Evolutionary conservation across 1,140 invertebrate genomes (phyloP).

Genomic region (Aphelenchoides avenae): DNA sequence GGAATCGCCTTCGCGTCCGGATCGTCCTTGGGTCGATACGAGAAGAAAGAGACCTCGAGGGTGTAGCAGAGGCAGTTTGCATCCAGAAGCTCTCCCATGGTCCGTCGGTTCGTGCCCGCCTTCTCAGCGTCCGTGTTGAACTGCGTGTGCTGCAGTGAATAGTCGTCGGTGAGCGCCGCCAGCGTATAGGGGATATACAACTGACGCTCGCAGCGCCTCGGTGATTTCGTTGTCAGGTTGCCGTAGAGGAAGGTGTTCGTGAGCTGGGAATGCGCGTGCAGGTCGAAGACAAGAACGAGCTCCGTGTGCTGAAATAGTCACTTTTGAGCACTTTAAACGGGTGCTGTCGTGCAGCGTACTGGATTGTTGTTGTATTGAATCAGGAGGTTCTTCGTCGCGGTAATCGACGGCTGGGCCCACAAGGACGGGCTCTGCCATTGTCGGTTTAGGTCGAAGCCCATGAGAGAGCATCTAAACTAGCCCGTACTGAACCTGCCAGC

Average conservation of each 20-base stretch:
- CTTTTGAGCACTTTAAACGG: neutral
- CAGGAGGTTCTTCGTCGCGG: slow-evolving; percentile 74
- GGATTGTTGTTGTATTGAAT: slow-evolving; percentile 65
- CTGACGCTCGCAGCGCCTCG: slow-evolving; percentile 78
- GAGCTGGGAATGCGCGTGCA: slow-evolving; percentile 83
- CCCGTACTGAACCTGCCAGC: neutral
- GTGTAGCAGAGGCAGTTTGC: slow-evolving; percentile 47
- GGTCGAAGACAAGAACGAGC: slow-evolving; percentile 62
- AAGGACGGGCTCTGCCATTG: slow-evolving; percentile 81
- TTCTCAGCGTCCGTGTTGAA: slow-evolving; percentile 82
- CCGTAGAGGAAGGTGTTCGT: slow-evolving; percentile 91
- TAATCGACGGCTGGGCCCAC: slow-evolving; percentile 81
- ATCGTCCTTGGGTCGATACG: slow-evolving; percentile 44
- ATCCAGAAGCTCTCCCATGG: slow-evolving; percentile 48
- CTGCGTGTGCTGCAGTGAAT: slow-evolving; percentile 73
- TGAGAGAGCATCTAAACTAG: slow-evolving; percentile 71
- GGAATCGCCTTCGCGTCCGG: slow-evolving; percentile 18
- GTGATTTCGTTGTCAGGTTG: slow-evolving; percentile 83
- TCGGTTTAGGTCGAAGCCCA: slow-evolving; percentile 84
- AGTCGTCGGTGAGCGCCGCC: slow-evolving; percentile 77
- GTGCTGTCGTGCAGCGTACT: slow-evolving; percentile 16
- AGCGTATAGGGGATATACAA: slow-evolving; percentile 84
- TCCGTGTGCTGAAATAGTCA: slow-evolving; percentile 42
- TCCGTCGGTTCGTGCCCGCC: slow-evolving; percentile 75
- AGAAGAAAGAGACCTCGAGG: slow-evolving; percentile 52